Conservation (phyloP, 2,113 vertebrate species). For the Gallinago paraguaiae region DNA sequence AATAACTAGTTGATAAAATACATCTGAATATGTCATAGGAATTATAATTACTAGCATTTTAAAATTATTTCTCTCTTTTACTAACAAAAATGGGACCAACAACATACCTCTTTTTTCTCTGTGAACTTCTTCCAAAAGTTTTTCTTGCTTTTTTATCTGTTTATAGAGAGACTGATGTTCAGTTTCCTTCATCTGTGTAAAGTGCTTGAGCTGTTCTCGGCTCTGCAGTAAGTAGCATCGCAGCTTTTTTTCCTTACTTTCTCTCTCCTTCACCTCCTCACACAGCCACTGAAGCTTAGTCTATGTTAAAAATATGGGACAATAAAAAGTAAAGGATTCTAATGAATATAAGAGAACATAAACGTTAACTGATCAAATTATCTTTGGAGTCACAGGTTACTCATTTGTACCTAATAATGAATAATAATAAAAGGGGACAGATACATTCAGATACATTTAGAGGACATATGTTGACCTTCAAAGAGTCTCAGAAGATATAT, state of each 20-base stretch:
- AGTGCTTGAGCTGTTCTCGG: constrained; percentile 81
- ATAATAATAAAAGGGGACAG: not conserved
- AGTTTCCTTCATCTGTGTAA: constrained; percentile 78
- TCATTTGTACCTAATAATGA: not conserved
- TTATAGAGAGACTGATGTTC: constrained; percentile 82
- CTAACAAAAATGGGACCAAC: not conserved
- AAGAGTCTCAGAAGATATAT: not conserved
- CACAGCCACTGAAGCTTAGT: constrained; percentile 89
- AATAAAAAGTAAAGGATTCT: not conserved
- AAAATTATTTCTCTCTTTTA: not conserved
- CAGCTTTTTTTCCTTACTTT: constrained; percentile 79
- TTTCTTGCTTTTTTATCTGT: constrained; percentile 85
- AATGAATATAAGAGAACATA: not conserved
- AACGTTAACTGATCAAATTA: not conserved
- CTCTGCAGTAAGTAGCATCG: constrained; percentile 77
- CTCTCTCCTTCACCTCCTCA: constrained; percentile 87
- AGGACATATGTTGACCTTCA: not conserved
- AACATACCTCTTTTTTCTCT: constrained; percentile 87
- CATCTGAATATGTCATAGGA: not conserved
- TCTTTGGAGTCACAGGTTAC: not conserved
- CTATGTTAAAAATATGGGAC: constrained; percentile 37
- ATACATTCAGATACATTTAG: not conserved
- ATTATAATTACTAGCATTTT: not conserved
- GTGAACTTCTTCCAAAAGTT: constrained; percentile 81
- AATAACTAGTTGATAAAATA: not conserved